Conservation (phyloP, 2,797 vertebrate genomes). For the Neosilurus hyrtlii region DNA sequence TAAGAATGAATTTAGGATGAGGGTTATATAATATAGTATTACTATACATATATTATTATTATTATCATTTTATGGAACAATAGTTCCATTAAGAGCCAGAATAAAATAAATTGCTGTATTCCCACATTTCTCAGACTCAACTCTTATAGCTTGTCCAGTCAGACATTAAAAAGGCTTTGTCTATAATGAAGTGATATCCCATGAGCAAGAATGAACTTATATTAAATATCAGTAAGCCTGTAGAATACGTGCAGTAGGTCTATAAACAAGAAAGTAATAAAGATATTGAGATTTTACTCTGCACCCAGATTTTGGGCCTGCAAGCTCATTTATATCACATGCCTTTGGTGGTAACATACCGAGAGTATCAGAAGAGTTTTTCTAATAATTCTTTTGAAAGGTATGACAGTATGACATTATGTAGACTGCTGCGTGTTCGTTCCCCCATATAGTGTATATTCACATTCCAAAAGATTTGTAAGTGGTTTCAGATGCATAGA, state of each 20-base stretch:
- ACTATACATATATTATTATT: no score
- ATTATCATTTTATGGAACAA: neutral
- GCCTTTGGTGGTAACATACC: neutral
- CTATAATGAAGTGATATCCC: neutral
- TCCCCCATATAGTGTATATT: neutral
- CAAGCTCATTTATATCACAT: neutral
- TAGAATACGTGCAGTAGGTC: neutral
- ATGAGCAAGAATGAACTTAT: neutral
- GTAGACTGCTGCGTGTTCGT: neutral
- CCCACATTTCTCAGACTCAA: neutral
- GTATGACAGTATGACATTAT: neutral
- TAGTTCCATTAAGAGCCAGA: neutral
- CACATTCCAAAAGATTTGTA: neutral
- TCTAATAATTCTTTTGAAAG: neutral
- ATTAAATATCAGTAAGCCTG: neutral
- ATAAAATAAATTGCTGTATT: neutral
- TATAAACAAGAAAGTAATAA: constrained; percentile 4
- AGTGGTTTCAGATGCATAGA: neutral
- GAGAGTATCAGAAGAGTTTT: no score
- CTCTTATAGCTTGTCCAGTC: neutral
- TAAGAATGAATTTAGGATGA: neutral
- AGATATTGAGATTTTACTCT: neutral
- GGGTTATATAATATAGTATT: no score
- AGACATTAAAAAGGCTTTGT: neutral
- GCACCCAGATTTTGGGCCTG: neutral